These are phyloP conservation scores for Telmatochromis sp. DNA, from an alignment of 2,113 vertebrate genomes.

Conservation along the genomic window DNA sequence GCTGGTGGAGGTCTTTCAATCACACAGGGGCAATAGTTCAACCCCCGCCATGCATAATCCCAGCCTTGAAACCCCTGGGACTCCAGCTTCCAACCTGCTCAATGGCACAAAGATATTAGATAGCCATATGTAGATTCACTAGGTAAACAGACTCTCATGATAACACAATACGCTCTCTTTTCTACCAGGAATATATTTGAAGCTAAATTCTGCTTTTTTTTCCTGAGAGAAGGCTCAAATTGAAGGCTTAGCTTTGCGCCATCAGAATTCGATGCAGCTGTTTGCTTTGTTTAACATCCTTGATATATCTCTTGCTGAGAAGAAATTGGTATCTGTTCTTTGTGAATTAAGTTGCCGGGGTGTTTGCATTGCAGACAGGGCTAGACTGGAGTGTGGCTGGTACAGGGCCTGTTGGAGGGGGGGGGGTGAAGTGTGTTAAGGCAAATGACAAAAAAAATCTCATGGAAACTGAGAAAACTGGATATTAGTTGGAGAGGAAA, in stretches of 20 bases:
- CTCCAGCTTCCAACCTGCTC: conserved; percentile 55
- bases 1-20: conserved; percentile 73
- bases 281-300: conserved; percentile 72
- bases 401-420: neutral
- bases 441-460: neutral
- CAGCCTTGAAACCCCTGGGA: conserved; percentile 63
- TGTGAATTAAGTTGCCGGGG: conserved; percentile 50
- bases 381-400: conserved; percentile 6
- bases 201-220: conserved; percentile 45
- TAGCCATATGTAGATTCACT: conserved; percentile 76
- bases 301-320: conserved; percentile 64
- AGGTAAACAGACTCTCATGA: conserved; percentile 69
- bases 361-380: conserved; percentile 53
- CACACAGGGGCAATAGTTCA: conserved; percentile 75
- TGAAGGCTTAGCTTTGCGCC: conserved; percentile 63
- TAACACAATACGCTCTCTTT: conserved; percentile 60
- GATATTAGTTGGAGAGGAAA: neutral
- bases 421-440: conserved; percentile 7
- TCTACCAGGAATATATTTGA: conserved; percentile 63
- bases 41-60: conserved; percentile 74
- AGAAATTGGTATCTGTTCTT: conserved; percentile 67
- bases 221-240: conserved; percentile 53
- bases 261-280: conserved; percentile 62
- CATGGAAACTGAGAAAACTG: neutral
- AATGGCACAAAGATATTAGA: conserved; percentile 75